Percentiles rank a stretch among this genome's conserved stretches.
Evolutionary conservation across 1,140 invertebrate genomes (phyloP).

Genomic region (Tetragonula clypearis): DNA sequence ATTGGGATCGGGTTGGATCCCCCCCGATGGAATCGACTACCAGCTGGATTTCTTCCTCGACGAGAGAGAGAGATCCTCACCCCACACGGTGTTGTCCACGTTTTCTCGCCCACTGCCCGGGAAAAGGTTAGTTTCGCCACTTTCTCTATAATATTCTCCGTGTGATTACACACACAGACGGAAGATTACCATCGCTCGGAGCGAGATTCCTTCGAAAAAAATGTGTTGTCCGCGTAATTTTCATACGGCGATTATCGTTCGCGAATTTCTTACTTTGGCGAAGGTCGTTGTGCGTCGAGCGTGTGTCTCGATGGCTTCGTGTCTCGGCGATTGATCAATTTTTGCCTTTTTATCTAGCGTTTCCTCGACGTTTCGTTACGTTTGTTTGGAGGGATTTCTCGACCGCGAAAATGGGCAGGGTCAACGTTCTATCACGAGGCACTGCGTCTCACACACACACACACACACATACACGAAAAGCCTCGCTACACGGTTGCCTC

Average conservation of each 20-base stretch:
- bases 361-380: neutral
- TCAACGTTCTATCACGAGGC: slow-evolving; percentile 58
- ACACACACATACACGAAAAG: slow-evolving; percentile 17
- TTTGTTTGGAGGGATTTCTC: slow-evolving; percentile 43
- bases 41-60: slow-evolving; percentile 10
- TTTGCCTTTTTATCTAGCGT: neutral
- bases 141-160: too few species aligned
- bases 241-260: too few species aligned
- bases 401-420: slow-evolving; percentile 46
- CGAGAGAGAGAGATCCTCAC: neutral
- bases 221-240: too few species aligned
- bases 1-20: neutral
- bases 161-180: too few species aligned
- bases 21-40: neutral
- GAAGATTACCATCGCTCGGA: too few species aligned
- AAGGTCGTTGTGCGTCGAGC: too few species aligned
- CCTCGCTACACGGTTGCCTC: neutral
- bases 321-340: neutral
- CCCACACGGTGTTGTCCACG: neutral
- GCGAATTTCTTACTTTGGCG: too few species aligned
- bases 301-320: too few species aligned
- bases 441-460: neutral
- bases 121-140: slow-evolving; percentile 18
- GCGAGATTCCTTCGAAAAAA: too few species aligned
- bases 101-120: neutral